Conservation (phyloP, 2,797 vertebrate species). For the Gambusia yucatana region DNA sequence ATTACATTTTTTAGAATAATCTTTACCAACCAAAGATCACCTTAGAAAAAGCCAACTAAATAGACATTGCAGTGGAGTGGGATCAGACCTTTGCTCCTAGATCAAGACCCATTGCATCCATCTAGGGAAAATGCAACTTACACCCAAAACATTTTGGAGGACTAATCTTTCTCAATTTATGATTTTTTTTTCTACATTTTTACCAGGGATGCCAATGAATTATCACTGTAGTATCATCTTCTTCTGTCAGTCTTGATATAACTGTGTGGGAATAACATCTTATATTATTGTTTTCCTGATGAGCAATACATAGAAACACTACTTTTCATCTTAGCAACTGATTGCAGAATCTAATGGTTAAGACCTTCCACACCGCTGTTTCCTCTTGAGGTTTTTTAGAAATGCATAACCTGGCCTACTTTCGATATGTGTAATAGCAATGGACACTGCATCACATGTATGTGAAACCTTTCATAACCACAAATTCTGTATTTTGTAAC, state of each 20-base stretch:
- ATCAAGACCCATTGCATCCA: conserved; percentile 33
- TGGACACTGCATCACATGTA: neutral
- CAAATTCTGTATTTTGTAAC: conserved; percentile 38
- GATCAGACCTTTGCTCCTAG: conserved; percentile 45
- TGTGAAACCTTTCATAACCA: conserved; percentile 29
- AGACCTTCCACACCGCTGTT: neutral
- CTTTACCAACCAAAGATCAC: conserved; percentile 30
- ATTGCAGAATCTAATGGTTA: neutral
- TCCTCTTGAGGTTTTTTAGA: neutral
- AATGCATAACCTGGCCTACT: conserved; percentile 13
- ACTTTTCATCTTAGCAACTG: neutral
- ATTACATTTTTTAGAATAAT: conserved; percentile 57
- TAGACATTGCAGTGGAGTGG: conserved; percentile 19
- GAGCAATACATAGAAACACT: neutral
- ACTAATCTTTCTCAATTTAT: conserved; percentile 59
- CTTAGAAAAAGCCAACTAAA: conserved; percentile 35
- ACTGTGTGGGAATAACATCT: neutral
- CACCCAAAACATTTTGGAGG: conserved; percentile 59
- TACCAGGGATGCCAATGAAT: neutral
- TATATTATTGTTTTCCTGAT: conserved; percentile 10
- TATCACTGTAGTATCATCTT: neutral
- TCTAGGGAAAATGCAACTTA: conserved; percentile 68
- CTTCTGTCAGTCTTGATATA: neutral
- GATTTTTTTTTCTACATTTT: neutral
- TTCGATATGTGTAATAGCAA: neutral